Conservation (phyloP, 2,797 vertebrate species). For the Acanthis flammea region DNA sequence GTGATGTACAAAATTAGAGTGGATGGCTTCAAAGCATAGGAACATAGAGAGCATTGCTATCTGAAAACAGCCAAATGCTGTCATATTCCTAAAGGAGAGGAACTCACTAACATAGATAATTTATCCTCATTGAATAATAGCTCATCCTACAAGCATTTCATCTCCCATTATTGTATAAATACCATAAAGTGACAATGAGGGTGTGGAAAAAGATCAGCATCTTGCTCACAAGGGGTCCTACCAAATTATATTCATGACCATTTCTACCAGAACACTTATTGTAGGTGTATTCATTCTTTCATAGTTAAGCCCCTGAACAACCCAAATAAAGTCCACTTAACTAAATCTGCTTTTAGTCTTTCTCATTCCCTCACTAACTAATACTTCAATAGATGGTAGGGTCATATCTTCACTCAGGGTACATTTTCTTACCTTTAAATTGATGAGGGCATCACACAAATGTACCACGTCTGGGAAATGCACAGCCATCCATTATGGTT, state of each 20-base stretch:
- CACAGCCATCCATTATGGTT: background rate
- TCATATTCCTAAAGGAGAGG: background rate
- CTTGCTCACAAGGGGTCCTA: background rate
- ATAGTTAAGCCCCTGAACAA: background rate
- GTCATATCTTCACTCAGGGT: background rate
- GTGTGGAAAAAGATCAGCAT: background rate
- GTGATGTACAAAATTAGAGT: background rate
- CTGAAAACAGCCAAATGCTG: background rate
- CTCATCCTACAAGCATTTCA: background rate
- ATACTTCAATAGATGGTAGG: background rate
- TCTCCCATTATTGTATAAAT: background rate
- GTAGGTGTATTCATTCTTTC: background rate
- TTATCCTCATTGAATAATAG: background rate
- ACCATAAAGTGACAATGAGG: background rate
- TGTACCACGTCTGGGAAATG: background rate
- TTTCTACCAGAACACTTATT: background rate
- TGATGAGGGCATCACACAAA: fast-evolving
- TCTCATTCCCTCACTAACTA: background rate
- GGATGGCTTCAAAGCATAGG: background rate
- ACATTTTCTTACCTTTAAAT: background rate
- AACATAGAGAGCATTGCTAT: background rate
- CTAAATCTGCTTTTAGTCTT: background rate
- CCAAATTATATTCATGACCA: background rate
- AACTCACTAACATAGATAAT: background rate
- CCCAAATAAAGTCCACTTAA: background rate